A percentile compares a stretch with the other conserved stretches of the same genome.
Conservation (phyloP, 2,797 vertebrate genomes). For the Dromococcyx pavoninus region DNA sequence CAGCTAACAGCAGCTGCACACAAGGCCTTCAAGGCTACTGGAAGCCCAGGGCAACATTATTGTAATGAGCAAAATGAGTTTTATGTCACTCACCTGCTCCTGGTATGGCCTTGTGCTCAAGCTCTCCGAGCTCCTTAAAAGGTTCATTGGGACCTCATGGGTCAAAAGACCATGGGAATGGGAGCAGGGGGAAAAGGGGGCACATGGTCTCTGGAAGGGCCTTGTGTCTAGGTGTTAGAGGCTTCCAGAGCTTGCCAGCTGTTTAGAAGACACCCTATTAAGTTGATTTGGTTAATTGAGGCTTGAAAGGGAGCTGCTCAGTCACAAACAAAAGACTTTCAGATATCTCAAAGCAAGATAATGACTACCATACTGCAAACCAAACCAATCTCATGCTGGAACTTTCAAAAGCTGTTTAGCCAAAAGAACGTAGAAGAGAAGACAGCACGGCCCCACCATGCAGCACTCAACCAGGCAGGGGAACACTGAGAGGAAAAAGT, state of each 20-base stretch:
- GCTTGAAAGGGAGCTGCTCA: neutral
- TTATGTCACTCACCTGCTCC: neutral
- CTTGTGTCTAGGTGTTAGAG: neutral
- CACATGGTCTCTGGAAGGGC: neutral
- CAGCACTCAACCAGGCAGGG: neutral
- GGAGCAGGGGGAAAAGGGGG: neutral
- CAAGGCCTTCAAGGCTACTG: neutral
- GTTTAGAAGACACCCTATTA: neutral
- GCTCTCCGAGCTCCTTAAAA: neutral
- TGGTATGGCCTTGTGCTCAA: neutral
- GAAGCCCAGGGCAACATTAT: neutral
- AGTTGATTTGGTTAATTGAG: neutral
- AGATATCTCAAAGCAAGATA: neutral
- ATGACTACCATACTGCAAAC: neutral
- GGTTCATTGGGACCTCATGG: neutral
- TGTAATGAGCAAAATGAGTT: slow-evolving; percentile 17
- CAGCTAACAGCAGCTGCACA: neutral
- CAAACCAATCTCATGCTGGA: neutral
- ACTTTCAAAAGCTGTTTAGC: neutral
- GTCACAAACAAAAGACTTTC: neutral
- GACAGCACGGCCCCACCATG: neutral
- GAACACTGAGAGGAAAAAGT: neutral
- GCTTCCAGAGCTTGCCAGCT: neutral
- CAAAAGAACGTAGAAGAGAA: neutral
- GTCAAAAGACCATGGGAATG: neutral